Conservation (phyloP, 2,888 invertebrate species). For the Cephus pygmeus region DNA sequence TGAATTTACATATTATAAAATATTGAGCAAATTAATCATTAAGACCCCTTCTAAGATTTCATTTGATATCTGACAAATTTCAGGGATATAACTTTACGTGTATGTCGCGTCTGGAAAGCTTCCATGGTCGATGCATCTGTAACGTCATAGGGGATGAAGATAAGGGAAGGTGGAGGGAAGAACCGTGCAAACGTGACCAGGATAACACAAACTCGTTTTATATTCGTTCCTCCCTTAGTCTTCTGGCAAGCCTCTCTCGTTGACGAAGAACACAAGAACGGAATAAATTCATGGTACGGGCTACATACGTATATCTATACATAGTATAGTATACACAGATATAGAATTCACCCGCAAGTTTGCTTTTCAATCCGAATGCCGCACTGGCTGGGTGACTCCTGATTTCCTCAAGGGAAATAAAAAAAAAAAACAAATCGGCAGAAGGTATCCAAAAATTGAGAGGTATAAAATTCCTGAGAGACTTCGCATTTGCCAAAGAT, state of each 20-base stretch:
- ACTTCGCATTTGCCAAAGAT: background rate
- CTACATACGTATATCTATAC: background rate
- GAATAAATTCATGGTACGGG: slow-evolving; percentile 48
- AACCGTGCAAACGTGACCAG: slow-evolving; percentile 53
- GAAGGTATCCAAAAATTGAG: background rate
- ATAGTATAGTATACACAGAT: background rate
- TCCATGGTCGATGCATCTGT: background rate
- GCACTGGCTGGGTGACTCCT: background rate
- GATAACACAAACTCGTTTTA: slow-evolving; percentile 47
- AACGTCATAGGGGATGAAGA: background rate
- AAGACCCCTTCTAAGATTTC: background rate
- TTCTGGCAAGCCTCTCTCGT: slow-evolving; percentile 38
- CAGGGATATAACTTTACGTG: background rate
- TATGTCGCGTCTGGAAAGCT: background rate
- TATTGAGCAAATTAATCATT: background rate
- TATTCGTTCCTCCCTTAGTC: slow-evolving; percentile 37
- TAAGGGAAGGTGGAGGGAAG: slow-evolving; percentile 39
- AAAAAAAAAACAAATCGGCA: background rate
- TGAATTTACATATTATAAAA: background rate
- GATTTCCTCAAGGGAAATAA: background rate
- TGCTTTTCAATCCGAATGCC: background rate
- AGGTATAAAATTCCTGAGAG: background rate
- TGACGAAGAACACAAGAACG: slow-evolving; percentile 44
- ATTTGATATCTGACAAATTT: background rate
- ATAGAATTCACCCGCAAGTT: background rate